Conservation (phyloP, 2,797 vertebrate species). For the Enteromius trimaculatus region DNA sequence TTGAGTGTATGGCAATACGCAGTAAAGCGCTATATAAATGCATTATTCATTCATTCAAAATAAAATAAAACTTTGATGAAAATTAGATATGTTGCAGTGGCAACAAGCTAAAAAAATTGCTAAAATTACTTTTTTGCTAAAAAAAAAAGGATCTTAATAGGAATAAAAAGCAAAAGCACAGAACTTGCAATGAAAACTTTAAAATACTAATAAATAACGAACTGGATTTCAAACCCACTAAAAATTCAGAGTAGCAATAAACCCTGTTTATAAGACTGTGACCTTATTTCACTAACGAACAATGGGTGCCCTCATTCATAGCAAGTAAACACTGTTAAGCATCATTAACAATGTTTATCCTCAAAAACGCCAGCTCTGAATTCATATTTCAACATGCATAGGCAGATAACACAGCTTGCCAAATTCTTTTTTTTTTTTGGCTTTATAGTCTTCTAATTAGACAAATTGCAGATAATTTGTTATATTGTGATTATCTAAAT, state of each 20-base stretch:
- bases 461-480: slow-evolving; percentile 36
- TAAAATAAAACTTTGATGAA: neutral
- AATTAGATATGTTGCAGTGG: neutral
- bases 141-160: neutral
- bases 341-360: slow-evolving; percentile 28
- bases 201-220: neutral
- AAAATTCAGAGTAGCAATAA: neutral
- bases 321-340: neutral
- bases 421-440: neutral
- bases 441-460: slow-evolving; percentile 32
- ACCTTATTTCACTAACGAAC: neutral
- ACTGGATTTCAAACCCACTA: neutral
- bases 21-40: too few species aligned
- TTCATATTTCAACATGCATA: slow-evolving; percentile 1
- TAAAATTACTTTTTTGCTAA: neutral
- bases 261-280: neutral
- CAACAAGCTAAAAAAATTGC: neutral
- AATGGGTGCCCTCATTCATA: slow-evolving; percentile 3
- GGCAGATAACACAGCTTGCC: neutral
- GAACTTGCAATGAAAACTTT: neutral
- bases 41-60: neutral
- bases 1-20: too few species aligned
- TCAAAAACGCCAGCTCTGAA: neutral
- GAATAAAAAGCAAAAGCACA: neutral
- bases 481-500: slow-evolving; percentile 33